Conservation (phyloP, 2,888 invertebrate genomes). For the Lasioglossum vierecki region DNA sequence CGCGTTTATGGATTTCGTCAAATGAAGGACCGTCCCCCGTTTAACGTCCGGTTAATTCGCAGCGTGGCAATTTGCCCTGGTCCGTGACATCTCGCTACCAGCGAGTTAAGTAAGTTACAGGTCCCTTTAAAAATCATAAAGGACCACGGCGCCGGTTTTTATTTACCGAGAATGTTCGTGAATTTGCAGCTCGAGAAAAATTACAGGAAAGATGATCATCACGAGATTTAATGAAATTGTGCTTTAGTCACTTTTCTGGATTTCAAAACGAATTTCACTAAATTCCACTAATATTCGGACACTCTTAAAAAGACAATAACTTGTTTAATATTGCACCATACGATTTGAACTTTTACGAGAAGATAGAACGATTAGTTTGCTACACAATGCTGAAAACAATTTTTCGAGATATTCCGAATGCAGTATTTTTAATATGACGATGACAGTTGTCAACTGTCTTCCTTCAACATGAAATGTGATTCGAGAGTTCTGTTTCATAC, state of each 20-base stretch:
- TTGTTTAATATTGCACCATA: too few relatives aligned
- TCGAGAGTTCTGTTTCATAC: conserved; percentile 11
- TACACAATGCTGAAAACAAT: too few relatives aligned
- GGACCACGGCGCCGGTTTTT: not conserved
- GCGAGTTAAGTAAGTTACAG: not conserved
- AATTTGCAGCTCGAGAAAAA: not conserved
- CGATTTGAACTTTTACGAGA: too few relatives aligned
- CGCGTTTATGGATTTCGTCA: conserved; percentile 61
- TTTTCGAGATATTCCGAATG: not conserved
- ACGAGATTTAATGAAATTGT: not conserved
- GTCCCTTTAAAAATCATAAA: not conserved
- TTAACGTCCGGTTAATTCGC: conserved; percentile 58
- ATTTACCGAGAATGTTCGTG: not conserved
- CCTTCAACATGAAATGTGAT: conserved; percentile 34
- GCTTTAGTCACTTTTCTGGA: not conserved
- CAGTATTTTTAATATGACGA: not conserved
- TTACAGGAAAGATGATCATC: not conserved
- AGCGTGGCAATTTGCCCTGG: conserved; percentile 28
- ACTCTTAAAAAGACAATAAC: too few relatives aligned
- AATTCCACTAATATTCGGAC: too few relatives aligned
- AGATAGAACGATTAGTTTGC: too few relatives aligned
- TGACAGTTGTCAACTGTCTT: not conserved
- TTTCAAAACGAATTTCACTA: not conserved
- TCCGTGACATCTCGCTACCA: not conserved
- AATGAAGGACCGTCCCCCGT: conserved; percentile 53